Percentiles rank a stretch among this genome's conserved stretches.
Evolutionary conservation across 2,113 vertebrate species (phyloP).

Genomic region (Ahaetulla prasina): DNA sequence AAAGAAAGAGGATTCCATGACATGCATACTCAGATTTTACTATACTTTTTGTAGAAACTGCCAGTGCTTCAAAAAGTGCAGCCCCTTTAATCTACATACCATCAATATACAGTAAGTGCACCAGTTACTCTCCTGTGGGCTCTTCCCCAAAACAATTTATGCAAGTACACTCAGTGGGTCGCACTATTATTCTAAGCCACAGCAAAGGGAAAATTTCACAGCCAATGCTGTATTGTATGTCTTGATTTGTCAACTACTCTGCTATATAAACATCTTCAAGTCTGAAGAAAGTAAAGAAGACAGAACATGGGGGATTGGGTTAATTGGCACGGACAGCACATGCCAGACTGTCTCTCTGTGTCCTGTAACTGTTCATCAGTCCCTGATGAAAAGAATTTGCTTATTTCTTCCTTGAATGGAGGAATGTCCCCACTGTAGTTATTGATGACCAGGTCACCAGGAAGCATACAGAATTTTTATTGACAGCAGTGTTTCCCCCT

Average conservation of each 20-base stretch:
- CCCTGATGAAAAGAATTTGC: not conserved
- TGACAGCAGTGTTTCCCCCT: not conserved
- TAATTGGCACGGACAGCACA: not conserved
- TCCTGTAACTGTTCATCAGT: not conserved
- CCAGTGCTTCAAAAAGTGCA: not conserved
- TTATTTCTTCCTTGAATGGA: constrained; percentile 6
- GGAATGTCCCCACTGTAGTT: not conserved
- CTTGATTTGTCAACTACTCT: not conserved
- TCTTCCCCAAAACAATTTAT: not conserved
- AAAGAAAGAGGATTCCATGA: not conserved
- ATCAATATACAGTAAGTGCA: not conserved
- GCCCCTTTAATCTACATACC: not conserved
- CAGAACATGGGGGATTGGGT: not conserved
- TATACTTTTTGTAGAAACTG: not conserved
- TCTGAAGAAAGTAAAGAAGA: not conserved
- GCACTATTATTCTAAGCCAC: not conserved
- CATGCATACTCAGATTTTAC: not conserved
- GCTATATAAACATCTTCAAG: not conserved
- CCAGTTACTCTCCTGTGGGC: not conserved
- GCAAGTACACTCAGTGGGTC: not conserved
- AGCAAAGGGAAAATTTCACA: not conserved
- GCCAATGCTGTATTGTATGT: not conserved
- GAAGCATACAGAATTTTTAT: constrained; percentile 3
- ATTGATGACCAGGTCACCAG: not conserved
- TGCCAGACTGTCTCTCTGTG: not conserved